phyloP scores from a whole-genome alignment of 2,113 vertebrate species.

The Catharus minimus region DNA sequence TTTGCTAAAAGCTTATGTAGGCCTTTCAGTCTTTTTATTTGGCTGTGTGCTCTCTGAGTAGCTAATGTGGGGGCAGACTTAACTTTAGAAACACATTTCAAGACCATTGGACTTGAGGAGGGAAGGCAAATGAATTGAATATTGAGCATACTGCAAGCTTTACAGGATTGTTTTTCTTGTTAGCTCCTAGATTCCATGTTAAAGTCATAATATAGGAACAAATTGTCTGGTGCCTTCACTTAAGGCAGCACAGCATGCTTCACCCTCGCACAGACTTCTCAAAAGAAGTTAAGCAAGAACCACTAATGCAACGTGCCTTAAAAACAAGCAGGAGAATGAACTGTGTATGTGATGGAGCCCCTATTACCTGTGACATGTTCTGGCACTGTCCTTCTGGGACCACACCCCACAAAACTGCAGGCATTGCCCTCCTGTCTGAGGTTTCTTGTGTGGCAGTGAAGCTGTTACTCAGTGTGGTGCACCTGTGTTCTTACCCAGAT shows the following conservation, averaged over 20 bases:
- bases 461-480: rapidly evolving
- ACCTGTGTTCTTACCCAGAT: not conserved
- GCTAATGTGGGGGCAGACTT: not conserved
- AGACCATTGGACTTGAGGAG: not conserved
- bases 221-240: not conserved
- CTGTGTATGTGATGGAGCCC: not conserved
- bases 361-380: too few species aligned
- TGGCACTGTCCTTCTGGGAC: not conserved
- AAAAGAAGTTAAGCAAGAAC: not conserved
- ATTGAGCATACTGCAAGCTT: not conserved
- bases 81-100: not conserved
- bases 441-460: not conserved
- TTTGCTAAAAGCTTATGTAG: not conserved
- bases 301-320: not conserved
- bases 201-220: not conserved
- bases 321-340: not conserved
- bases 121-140: not conserved
- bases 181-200: not conserved
- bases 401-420: not conserved
- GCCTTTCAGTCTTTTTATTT: not conserved
- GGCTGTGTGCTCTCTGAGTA: not conserved
- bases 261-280: not conserved
- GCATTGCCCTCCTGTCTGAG: not conserved
- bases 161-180: not conserved
- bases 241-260: not conserved